phyloP scores from a whole-genome alignment of 2,888 invertebrate genomes.

The Nebria salina region DNA sequence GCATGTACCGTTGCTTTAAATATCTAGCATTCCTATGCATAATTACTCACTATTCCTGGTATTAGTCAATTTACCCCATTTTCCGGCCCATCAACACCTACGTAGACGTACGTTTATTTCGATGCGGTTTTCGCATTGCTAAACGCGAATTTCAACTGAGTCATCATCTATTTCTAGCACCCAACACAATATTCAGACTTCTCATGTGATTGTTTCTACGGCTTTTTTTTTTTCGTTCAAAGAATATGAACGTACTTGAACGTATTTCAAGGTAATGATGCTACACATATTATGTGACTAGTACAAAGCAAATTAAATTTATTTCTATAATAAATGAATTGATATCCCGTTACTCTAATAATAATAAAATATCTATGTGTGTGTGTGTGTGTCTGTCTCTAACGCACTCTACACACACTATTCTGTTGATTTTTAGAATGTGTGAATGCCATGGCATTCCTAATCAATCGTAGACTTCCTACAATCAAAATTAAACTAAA shows the following conservation, averaged over 20 bases:
- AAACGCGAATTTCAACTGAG: constrained; percentile 28
- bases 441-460: constrained; percentile 14
- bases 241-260: constrained; percentile 40
- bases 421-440: neutral
- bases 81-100: constrained; percentile 21
- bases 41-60: constrained; percentile 25
- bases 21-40: neutral
- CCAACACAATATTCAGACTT: neutral
- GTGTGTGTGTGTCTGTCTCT: too few relatives aligned
- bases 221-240: neutral
- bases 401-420: too few relatives aligned
- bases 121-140: constrained; percentile 16
- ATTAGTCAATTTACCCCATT: constrained; percentile 25
- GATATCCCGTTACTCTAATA: too few relatives aligned
- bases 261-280: constrained; percentile 41
- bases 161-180: constrained; percentile 36
- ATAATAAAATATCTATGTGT: too few relatives aligned
- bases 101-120: neutral
- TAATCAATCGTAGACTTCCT: neutral
- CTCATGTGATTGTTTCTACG: neutral
- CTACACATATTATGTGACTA: constrained; percentile 40
- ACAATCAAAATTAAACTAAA: constrained; percentile 14
- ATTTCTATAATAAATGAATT: neutral
- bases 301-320: constrained; percentile 27
- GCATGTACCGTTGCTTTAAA: too few relatives aligned